Evolutionary conservation across 2,797 vertebrate species (phyloP).

Genomic region (Spondyliosoma cantharus): DNA sequence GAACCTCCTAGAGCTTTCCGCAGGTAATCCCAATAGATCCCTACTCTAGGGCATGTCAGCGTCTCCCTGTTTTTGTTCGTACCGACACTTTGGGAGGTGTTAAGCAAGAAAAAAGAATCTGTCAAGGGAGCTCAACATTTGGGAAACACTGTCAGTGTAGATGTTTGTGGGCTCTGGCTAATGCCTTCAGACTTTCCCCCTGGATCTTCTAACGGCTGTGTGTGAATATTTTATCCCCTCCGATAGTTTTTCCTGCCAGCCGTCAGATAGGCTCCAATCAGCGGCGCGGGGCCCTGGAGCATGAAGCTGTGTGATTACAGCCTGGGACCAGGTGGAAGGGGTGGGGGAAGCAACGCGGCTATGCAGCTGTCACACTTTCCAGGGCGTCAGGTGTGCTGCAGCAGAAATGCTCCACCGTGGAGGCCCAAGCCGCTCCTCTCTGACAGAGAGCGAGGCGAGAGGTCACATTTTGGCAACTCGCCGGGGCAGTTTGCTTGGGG

Average conservation of each 20-base stretch:
- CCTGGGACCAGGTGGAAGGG: conserved; percentile 65
- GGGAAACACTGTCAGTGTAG: conserved; percentile 78
- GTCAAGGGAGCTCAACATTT: conserved; percentile 78
- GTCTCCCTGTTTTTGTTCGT: conserved; percentile 73
- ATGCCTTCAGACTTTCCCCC: conserved; percentile 80
- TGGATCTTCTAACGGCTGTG: conserved; percentile 79
- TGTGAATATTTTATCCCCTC: conserved; percentile 84
- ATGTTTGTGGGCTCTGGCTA: conserved; percentile 79
- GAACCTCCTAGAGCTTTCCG: conserved; percentile 67
- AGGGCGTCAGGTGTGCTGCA: conserved; percentile 72
- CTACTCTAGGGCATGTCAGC: conserved; percentile 66
- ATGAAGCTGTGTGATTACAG: conserved; percentile 81
- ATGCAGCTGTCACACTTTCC: conserved; percentile 78
- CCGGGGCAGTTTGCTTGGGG: conserved; percentile 50
- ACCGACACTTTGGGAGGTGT: conserved; percentile 74
- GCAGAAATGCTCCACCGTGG: conserved; percentile 47
- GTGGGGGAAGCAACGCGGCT: conserved; percentile 37
- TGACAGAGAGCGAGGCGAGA: conserved; percentile 60
- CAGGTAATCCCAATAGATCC: conserved; percentile 74
- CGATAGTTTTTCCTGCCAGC: conserved; percentile 81
- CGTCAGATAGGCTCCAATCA: conserved; percentile 84
- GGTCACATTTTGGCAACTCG: conserved; percentile 65
- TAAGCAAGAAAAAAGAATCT: conserved; percentile 68
- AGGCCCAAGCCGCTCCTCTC: conserved; percentile 31
- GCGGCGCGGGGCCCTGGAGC: conserved; percentile 73